phyloP scores from a whole-genome alignment of 2,888 invertebrate species.

The Ornithoptera alexandrae region DNA sequence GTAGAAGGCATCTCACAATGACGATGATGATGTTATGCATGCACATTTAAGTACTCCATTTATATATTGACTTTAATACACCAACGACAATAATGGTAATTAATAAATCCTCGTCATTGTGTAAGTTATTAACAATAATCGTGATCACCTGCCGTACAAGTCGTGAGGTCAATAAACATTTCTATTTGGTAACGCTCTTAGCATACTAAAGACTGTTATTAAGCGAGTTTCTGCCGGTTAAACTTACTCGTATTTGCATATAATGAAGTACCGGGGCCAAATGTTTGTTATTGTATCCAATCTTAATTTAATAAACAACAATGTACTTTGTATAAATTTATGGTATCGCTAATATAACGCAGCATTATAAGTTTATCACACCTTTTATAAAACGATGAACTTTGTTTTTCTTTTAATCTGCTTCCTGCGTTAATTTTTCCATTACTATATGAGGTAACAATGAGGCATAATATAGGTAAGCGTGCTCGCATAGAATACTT shows the following conservation, averaged over 20 bases:
- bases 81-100: too few species aligned
- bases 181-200: constrained; percentile 6
- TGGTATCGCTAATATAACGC: neutral
- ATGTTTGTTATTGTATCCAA: constrained; percentile 19
- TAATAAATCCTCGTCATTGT: too few species aligned
- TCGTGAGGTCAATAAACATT: constrained; percentile 25
- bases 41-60: too few species aligned
- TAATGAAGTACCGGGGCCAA: constrained; percentile 18
- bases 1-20: too few species aligned
- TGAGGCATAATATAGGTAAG: too few species aligned
- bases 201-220: constrained; percentile 25
- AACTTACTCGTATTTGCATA: constrained; percentile 23
- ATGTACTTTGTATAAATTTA: constrained; percentile 23
- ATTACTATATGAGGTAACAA: too few species aligned
- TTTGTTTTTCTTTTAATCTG: neutral
- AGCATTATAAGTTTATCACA: neutral
- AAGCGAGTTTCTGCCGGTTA: constrained; percentile 9
- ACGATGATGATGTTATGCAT: too few species aligned
- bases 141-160: constrained; percentile 1
- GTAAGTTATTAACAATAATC: neutral
- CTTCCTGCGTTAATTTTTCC: too few species aligned
- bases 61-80: too few species aligned
- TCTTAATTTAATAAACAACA: constrained; percentile 22
- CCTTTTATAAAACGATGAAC: neutral
- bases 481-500: too few species aligned